Base-by-base conservation (phyloP, 2,113 vertebrate species). In the Sinocyclocheilus anshuiensis region DNA sequence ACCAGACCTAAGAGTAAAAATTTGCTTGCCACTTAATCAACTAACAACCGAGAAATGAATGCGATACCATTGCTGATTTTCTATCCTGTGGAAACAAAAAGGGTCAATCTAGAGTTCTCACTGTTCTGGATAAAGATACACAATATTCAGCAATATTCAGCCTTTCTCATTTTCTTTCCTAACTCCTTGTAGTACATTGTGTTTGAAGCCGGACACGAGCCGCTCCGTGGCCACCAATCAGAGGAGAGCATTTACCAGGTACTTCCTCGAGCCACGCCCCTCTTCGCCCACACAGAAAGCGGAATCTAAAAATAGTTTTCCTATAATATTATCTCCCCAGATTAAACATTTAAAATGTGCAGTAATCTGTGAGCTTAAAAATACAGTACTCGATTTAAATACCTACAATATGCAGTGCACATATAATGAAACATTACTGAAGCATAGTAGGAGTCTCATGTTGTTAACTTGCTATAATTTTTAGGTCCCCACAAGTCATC, bases 191-290 rank as follows among this genome's bases (percentile, higher is more conserved):
- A 99, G 98, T 99, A 99, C 96, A 99, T 99, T 97, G 98, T 99
- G 94, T 99, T 99, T 97, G 98, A 99, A 97, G 98, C 97, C 92
- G 98, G 97, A 97, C 97, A 98, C 84, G 98, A 99, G 94, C 97
- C 97, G 90, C 97, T 98, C 94, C 96, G 95, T 95, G 97, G 97
- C 93, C 97, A 97, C 90, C 97, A 98, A 94, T 97, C 93, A 89
- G 98, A 99, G 95, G 98, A 99, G 96, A 99, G 97, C 97, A 96
- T 99, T 97, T 99, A 99, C 95, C 98, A 99, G 98, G 98, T 99
- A 99, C 96, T 93, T 91, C 89, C 88, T 89, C 90, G 91, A 94
- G 88, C 89, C 89, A 90, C 85, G 86, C 86, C 89, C 92, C 45
- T 29, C 63, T 77, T 57, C 22, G 20, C 63, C 77, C 75, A 61